phyloP scores from a whole-genome alignment of 2,113 vertebrate genomes.

The Salvator merianae region DNA sequence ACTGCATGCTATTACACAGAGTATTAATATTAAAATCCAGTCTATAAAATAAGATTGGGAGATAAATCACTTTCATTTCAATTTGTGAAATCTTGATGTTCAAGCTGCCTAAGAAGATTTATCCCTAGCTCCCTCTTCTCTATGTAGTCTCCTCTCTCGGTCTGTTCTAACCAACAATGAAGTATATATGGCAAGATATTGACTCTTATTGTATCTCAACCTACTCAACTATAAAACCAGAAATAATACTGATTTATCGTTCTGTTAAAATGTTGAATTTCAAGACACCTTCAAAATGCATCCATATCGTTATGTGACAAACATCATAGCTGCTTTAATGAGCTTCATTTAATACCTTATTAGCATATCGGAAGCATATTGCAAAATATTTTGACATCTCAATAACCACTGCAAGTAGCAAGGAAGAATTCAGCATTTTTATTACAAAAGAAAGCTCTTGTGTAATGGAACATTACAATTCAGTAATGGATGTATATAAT shows the following conservation, averaged over 20 bases:
- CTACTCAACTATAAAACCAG: not conserved
- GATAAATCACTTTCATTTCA: slow-evolving; percentile 60
- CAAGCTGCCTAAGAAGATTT: slow-evolving; percentile 22
- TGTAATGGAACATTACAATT: not conserved
- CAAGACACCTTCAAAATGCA: not conserved
- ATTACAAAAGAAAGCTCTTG: not conserved
- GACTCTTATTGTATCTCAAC: not conserved
- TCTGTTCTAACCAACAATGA: not conserved
- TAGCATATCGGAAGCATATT: not conserved
- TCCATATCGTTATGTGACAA: not conserved
- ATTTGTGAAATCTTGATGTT: slow-evolving; percentile 54
- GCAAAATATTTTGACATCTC: not conserved
- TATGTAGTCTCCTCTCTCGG: not conserved
- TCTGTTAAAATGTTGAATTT: not conserved
- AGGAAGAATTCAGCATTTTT: not conserved
- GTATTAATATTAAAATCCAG: slow-evolving; percentile 63
- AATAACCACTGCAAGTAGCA: not conserved
- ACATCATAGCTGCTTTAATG: not conserved
- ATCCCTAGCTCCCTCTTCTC: slow-evolving; percentile 12
- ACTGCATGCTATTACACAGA: slow-evolving; percentile 52
- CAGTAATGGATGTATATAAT: too few species aligned
- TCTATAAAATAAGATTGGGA: slow-evolving; percentile 54
- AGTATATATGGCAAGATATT: not conserved
- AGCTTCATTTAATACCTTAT: not conserved
- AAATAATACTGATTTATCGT: not conserved